Percentiles rank a stretch among this genome's conserved stretches.
Evolutionary conservation across 2,888 invertebrate genomes (phyloP).

Genomic region (Coremacera marginata): DNA sequence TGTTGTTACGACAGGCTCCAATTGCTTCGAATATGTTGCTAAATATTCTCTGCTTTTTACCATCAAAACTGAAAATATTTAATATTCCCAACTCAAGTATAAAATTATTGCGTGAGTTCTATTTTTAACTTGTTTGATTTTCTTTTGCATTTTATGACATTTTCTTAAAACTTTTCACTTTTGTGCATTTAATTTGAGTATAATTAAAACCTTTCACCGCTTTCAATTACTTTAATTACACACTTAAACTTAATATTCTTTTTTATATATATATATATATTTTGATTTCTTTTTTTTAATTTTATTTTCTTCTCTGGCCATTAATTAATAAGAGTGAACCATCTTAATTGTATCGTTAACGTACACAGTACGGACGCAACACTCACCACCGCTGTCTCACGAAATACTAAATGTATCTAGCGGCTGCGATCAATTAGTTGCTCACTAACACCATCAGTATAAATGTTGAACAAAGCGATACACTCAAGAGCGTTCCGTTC

Average conservation of each 20-base stretch:
- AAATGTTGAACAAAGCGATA: neutral
- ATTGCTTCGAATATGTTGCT: too few species aligned
- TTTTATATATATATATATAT: neutral
- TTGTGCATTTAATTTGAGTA: neutral
- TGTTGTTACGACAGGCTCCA: neutral
- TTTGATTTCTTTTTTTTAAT: too few species aligned
- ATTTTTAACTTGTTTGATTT: slow-evolving; percentile 5
- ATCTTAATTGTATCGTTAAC: neutral
- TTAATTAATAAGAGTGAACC: slow-evolving; percentile 22
- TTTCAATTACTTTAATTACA: slow-evolving; percentile 17
- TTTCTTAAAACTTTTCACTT: neutral
- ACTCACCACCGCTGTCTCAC: slow-evolving; percentile 26
- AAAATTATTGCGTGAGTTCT: neutral
- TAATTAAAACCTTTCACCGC: slow-evolving; percentile 5
- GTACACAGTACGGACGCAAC: neutral
- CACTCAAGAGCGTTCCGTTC: neutral
- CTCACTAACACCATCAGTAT: slow-evolving; percentile 12
- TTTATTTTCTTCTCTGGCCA: neutral
- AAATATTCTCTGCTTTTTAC: too few species aligned
- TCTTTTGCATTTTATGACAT: slow-evolving; percentile 14
- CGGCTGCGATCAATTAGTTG: slow-evolving; percentile 11
- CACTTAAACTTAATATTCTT: neutral
- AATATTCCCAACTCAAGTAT: neutral
- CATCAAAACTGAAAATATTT: neutral
- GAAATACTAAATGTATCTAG: slow-evolving; percentile 11